Conservation (phyloP, 2,113 vertebrate genomes). For the Rhinogobius similis region DNA sequence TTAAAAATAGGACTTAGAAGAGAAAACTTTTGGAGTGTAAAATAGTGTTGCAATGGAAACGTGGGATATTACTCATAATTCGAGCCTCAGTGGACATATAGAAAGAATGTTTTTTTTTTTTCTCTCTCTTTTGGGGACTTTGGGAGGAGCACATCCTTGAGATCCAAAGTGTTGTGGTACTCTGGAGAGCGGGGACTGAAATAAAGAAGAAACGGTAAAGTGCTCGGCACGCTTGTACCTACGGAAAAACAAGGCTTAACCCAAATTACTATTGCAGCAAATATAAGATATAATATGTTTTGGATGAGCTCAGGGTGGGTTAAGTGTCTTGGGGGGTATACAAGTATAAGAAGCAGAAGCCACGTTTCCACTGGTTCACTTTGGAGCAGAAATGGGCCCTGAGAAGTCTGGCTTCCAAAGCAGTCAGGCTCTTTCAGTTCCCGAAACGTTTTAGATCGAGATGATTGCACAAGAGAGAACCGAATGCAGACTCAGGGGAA, state of each 20-base stretch:
- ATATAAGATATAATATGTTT: neutral
- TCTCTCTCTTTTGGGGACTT: constrained; percentile 30
- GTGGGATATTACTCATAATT: constrained; percentile 43
- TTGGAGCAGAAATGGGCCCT: too few species aligned
- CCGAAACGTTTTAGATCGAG: too few species aligned
- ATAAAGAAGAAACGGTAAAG: constrained; percentile 49
- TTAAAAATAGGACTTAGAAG: constrained; percentile 27
- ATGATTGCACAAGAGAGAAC: too few species aligned
- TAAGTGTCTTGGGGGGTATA: too few species aligned
- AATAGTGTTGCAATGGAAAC: neutral
- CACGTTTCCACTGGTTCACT: too few species aligned
- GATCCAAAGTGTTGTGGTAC: constrained; percentile 49
- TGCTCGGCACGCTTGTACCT: neutral
- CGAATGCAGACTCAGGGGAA: too few species aligned
- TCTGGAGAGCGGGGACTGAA: constrained; percentile 56
- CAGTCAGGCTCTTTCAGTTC: too few species aligned
- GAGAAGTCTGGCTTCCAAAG: too few species aligned
- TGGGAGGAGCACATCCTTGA: constrained; percentile 50
- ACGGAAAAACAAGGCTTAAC: neutral
- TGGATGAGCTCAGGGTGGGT: neutral
- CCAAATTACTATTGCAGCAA: neutral
- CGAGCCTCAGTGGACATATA: constrained; percentile 42
- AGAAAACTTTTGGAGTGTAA: constrained; percentile 19
- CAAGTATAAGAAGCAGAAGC: too few species aligned
- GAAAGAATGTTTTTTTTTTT: constrained; percentile 69